phyloP scores from a whole-genome alignment of 2,888 invertebrate species.

The Phengaris alcon region DNA sequence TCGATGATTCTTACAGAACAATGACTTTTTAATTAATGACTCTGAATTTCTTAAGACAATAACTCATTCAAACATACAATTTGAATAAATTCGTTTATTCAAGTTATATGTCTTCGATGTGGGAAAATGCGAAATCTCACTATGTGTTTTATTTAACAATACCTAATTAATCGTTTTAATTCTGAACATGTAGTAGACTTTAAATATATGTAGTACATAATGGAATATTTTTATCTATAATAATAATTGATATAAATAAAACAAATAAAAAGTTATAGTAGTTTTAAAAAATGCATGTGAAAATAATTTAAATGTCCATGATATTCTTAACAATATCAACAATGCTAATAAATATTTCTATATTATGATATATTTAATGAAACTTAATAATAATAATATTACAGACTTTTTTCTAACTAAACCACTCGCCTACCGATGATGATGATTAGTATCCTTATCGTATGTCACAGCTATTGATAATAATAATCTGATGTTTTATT shows the following conservation, averaged over 20 bases:
- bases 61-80: not conserved
- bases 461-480: slow-evolving; percentile 7
- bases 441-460: slow-evolving; percentile 1
- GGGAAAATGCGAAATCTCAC: slow-evolving; percentile 11
- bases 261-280: too few species aligned
- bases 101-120: not conserved
- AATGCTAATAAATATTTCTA: too few species aligned
- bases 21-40: slow-evolving; percentile 14
- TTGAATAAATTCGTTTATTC: slow-evolving; percentile 14
- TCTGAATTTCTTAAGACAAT: not conserved
- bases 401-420: not conserved
- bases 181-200: not conserved
- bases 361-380: too few species aligned
- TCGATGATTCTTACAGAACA: slow-evolving; percentile 2
- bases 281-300: too few species aligned
- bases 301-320: too few species aligned
- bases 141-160: not conserved
- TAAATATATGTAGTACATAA: not conserved
- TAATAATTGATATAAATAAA: too few species aligned
- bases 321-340: too few species aligned
- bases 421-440: not conserved
- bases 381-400: too few species aligned
- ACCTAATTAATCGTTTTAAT: not conserved
- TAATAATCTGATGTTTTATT: slow-evolving; percentile 3
- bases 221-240: not conserved